Base-by-base conservation (phyloP, 2,888 invertebrate genomes). In the Drosophila pegasa region DNA sequence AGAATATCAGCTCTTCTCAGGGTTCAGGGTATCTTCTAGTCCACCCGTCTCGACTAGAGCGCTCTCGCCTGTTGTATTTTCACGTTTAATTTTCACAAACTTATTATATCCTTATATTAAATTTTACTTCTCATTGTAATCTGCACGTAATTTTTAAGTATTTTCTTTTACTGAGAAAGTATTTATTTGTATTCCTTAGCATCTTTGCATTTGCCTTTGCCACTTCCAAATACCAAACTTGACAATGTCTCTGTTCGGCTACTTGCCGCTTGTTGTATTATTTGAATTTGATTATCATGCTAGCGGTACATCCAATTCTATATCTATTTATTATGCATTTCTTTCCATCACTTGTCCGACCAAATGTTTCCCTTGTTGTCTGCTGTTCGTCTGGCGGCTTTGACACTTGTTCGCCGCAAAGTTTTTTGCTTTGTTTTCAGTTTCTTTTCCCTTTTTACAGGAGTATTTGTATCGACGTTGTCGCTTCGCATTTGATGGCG, bases 271-370 rank as follows among this genome's bases (percentile, higher is more conserved):
- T 67, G 47, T 60, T 68, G 56, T 61, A 61, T 72, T 67, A 69
- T 71, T 70, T 43, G 68, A 76, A 84, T 83, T 83, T 69, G 80
- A 83, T 83, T 84, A 84, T 67, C 56, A n/a, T 52, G 67, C 62
- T n/a, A n/a, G n/a, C n/a, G n/a, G 59, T 48, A 55, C 55, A 47
- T 33, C 20, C 16, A 35, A 12, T 55, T 33, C 54, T n/a, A 8
- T 38, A 47, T 62, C 65, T 74, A 71, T 80, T 80, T 80, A 68
- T 77, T 79, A 72, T 83, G 79, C 71, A 80, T 70, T 80, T 75
- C 76, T 45, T 63, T 67, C 61, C 67, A 56, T 74, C 71, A 65
- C 38, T 60, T 82, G 76, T 71, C 71, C 67, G 35, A 69, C 78
- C 70, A 61, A 78, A 80, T 82, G 74, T 66, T 77, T 62, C 71